These are phyloP conservation scores for Acrocephalus kingi DNA, from an alignment of 2,113 vertebrate genomes.

Conservation along the genomic window DNA sequence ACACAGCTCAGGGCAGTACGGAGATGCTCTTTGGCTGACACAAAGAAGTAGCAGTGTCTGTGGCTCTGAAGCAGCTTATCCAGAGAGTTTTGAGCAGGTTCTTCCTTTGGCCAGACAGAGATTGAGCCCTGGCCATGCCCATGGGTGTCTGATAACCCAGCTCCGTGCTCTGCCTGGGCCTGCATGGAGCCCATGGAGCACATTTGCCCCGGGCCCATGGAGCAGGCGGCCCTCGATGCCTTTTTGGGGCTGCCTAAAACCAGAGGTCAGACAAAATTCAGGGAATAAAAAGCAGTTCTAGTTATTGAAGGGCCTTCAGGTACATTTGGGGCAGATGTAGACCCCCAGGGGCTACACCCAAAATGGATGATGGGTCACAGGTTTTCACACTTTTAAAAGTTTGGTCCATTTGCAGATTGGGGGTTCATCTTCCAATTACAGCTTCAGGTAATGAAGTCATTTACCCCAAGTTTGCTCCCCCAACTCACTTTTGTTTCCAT, in stretches of 20 bases:
- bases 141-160: accelerated
- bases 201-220: accelerated
- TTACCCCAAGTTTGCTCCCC: too few relatives aligned
- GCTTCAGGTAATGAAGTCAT: too few relatives aligned
- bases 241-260: not conserved
- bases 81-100: not conserved
- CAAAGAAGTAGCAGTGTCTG: not conserved
- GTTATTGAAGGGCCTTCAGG: not conserved
- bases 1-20: not conserved
- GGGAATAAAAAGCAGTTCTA: not conserved
- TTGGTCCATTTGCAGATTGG: not conserved
- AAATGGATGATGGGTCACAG: too few relatives aligned
- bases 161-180: accelerated
- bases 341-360: too few relatives aligned
- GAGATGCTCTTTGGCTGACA: not conserved
- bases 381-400: not conserved
- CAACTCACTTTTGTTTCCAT: too few relatives aligned
- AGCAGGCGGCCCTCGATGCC: not conserved
- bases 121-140: accelerated
- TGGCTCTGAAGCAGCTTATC: not conserved
- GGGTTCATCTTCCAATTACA: too few relatives aligned
- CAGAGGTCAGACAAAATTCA: not conserved
- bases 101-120: not conserved
- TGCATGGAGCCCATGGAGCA: accelerated
- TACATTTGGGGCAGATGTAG: too few relatives aligned